Evolutionary conservation across 2,113 vertebrate genomes (phyloP), one percentile per base, ranked within the genome.

Genomic region (Lepus timidus): DNA sequence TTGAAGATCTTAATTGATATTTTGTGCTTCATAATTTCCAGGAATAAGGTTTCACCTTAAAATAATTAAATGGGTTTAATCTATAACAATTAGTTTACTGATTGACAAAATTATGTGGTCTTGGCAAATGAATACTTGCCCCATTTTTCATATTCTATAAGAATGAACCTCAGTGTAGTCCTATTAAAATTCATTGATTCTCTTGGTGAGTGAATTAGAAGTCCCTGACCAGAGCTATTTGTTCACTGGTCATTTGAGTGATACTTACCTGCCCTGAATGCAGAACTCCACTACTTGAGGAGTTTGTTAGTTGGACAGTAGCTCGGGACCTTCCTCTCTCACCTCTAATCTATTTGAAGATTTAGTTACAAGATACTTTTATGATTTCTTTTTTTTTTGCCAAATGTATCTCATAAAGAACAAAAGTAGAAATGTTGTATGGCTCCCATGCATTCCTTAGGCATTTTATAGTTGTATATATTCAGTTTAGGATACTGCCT

Each of bases 11-110:
- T 95, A 90, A 91, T 84, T 96, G 51, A 78, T 96, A 92, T 67
- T 94, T 95, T 97, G 55, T 97, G 94, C 62, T 96, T 97, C 51
- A 8, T 95, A 85, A 92, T 96, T 96, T 96, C 93, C 76, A 95
- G 90, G 51, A 92, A 20, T 94, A 95, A 97, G 87, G 39, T 80
- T 95, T 96, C 52, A 88, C n/a, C 25, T 95, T 93, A 94, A 94
- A 92, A 62, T 91, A 92, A 87, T 92, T 74, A 88, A 71, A 86
- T 86, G 83, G 64, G 86, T 97, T 94, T 94, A 25, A 74, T 94
- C 25, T 94, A 11, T 88, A 92, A 93, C 49, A 88, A 20, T 97
- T 52, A 92, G 9, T 73, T 85, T 92, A 25, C 51, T 31, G 27
- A 71, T 78, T 94, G 49, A 87, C 70, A 96, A 75, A 89, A 23